Percentiles rank a stretch among this genome's conserved stretches.
Conservation (phyloP, 1,140 invertebrate species). For the Choristoneura fumiferana region DNA sequence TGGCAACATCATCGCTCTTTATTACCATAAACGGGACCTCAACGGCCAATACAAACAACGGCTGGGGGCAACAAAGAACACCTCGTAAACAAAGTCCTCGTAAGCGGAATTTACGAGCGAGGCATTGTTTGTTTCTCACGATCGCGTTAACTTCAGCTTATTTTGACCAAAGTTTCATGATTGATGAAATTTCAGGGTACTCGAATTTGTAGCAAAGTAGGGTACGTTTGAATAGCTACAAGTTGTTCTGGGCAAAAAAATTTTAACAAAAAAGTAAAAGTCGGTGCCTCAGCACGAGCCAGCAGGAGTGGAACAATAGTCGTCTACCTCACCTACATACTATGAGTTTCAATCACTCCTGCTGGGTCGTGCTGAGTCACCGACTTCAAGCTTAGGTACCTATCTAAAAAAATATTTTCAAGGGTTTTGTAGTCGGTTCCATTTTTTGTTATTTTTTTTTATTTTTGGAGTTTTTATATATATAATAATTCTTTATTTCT, state of each 20-base stretch:
- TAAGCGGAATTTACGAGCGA: conserved; percentile 30
- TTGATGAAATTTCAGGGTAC: conserved; percentile 21
- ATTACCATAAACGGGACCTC: conserved; percentile 29
- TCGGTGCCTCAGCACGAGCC: no score
- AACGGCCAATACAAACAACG: conserved; percentile 25
- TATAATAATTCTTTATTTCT: no score
- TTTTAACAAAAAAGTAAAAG: no score
- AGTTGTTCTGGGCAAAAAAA: neutral
- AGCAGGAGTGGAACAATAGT: no score
- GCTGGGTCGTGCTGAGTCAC: no score
- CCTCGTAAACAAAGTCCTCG: conserved; percentile 24
- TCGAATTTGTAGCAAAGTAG: neutral
- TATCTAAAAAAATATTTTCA: no score
- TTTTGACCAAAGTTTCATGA: conserved; percentile 25
- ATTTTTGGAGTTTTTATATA: no score
- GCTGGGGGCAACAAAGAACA: conserved; percentile 18
- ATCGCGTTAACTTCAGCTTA: conserved; percentile 24
- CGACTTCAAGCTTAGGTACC: no score
- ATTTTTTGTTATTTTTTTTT: no score
- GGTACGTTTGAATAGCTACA: neutral
- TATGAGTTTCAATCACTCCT: no score
- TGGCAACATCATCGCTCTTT: conserved; percentile 19
- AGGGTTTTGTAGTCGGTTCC: no score
- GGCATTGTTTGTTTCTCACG: conserved; percentile 28
- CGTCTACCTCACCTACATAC: no score